Conservation (phyloP, 2,113 vertebrate species). For the Pygathrix nemaeus region DNA sequence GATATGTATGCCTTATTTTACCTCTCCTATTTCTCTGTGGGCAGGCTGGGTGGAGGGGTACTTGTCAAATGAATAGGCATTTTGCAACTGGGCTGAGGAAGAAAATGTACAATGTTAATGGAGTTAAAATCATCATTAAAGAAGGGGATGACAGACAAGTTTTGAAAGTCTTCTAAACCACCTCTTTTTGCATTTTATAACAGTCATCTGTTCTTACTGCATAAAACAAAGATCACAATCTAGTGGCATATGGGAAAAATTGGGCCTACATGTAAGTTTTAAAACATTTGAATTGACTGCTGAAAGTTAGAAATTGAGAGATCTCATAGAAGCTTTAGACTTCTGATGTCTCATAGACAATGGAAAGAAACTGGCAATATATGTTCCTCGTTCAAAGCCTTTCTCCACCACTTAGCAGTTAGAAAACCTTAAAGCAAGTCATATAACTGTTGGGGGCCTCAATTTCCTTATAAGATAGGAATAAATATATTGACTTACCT, state of each 20-base stretch:
- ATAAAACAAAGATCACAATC: neutral
- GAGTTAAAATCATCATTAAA: neutral
- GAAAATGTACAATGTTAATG: neutral
- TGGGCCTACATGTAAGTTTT: neutral
- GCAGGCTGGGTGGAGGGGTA: fast-evolving
- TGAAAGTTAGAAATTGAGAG: neutral
- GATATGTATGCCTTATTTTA: neutral
- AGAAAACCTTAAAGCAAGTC: neutral
- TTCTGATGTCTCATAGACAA: neutral
- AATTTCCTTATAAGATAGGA: neutral
- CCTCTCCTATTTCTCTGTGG: neutral
- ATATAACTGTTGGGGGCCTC: no score
- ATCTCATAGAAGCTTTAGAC: neutral
- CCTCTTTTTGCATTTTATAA: neutral
- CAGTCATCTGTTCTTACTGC: neutral
- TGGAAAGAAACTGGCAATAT: neutral
- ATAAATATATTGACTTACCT: neutral
- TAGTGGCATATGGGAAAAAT: neutral
- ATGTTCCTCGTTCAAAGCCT: neutral
- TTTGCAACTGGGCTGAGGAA: neutral
- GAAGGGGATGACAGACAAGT: fast-evolving
- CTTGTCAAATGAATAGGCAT: neutral
- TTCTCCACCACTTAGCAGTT: neutral
- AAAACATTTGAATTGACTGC: neutral
- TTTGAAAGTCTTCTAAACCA: neutral